Percentiles rank a stretch among this genome's conserved stretches.
Evolutionary conservation across 2,113 vertebrate species (phyloP).

Genomic region (Protobothrops mucrosquamatus): DNA sequence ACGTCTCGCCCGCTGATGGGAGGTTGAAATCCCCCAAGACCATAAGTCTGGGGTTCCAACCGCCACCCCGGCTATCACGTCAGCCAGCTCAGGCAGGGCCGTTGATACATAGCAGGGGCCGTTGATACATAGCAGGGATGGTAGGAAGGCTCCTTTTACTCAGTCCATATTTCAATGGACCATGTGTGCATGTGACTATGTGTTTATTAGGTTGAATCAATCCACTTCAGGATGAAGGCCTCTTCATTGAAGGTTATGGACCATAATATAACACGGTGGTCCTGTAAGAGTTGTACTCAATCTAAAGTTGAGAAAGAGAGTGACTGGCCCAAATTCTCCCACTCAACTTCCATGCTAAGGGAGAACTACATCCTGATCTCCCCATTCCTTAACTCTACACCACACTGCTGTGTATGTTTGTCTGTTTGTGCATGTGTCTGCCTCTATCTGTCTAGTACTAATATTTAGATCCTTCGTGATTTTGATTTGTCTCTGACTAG

Average conservation of each 20-base stretch:
- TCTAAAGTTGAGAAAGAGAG: neutral
- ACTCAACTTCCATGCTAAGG: neutral
- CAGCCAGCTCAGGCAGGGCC: too few relatives aligned
- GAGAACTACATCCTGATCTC: neutral
- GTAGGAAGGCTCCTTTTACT: neutral
- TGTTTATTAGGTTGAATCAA: neutral
- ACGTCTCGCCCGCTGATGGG: too few relatives aligned
- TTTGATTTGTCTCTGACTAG: conserved; percentile 61
- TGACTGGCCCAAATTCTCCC: neutral
- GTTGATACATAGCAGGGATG: too few relatives aligned
- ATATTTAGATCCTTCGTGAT: neutral
- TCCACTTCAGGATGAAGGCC: neutral
- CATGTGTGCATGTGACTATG: fast-evolving
- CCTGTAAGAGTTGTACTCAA: neutral
- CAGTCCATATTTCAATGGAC: neutral
- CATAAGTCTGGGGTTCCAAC: too few relatives aligned
- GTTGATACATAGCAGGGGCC: too few relatives aligned
- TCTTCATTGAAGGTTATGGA: neutral
- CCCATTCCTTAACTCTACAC: neutral
- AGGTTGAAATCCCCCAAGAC: too few relatives aligned
- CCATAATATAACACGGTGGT: neutral
- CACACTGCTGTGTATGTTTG: neutral
- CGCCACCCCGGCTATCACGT: too few relatives aligned
- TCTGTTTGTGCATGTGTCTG: neutral
- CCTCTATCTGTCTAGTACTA: neutral